Evolutionary conservation across 1,140 invertebrate genomes (phyloP), one percentile per base, ranked within the genome.

Genomic region (Colletes gigas): DNA sequence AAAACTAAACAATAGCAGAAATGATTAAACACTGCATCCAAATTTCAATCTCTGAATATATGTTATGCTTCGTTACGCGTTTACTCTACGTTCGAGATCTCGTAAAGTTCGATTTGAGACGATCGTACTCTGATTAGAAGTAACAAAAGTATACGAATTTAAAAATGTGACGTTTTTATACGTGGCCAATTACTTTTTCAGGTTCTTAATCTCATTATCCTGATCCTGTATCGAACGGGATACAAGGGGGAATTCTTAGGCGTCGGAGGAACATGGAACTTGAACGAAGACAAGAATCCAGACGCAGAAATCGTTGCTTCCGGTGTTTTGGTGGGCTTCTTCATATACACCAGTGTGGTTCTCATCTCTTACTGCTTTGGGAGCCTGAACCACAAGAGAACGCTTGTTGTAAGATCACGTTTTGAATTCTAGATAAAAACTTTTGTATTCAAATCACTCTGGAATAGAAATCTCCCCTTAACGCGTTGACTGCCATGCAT

Each of bases 241-340:
- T 96, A 96, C 90, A 94, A 95, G 63, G 97, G 97, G 3, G 95
- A 96, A 86, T 97, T 98, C 90, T 93, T 98, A 59, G 97, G 97
- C 44, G 96, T 97, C 19, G 97, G 97, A 57, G 97, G 97, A 50
- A 97, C 96, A 10, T 97, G 97, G 97, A 97, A 98, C 92, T 92
- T 97, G n/a, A 96, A 97, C 87, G 97, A 97, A 91, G 96, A 97
- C 87, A 97, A 97, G 92, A 97, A 96, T 91, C 95, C 96, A 1
- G 97, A 97, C 89, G 96, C 96, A 41, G 97, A 97, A 94, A 97
- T 97, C 50, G 95, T 98, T 0, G 97, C 97, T 2, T 97, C 97
- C 0, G 97, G 97, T 15, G 96, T 98, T 0, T 96, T 97, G 81
- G 96, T 98, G 5, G 97, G 97, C 14, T 98, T 96, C 91, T 95